Evolutionary conservation across 2,797 vertebrate species (phyloP).

Genomic region (Eulemur rubriventer): DNA sequence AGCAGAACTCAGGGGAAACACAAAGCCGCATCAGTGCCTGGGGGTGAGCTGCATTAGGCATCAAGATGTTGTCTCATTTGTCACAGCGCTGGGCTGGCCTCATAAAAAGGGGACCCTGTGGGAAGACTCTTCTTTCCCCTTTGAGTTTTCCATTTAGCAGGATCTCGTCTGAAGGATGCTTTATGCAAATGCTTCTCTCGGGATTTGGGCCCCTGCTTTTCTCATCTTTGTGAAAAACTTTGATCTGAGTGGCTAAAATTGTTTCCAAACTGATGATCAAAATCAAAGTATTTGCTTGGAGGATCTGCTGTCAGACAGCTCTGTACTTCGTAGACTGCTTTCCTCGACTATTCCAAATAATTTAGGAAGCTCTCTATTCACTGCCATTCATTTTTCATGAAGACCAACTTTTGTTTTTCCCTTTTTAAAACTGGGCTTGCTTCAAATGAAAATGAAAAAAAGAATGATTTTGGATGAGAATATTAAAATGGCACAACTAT

Average conservation of each 20-base stretch:
- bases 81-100: background rate
- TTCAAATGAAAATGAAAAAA: background rate
- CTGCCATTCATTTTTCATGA: conserved; percentile 16
- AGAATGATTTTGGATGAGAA: background rate
- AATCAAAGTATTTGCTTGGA: conserved; percentile 9
- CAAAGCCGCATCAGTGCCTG: background rate
- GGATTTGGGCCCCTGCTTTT: background rate
- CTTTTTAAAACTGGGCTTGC: background rate
- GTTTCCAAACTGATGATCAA: conserved; percentile 43
- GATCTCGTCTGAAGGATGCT: background rate
- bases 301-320: background rate
- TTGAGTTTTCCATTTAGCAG: background rate
- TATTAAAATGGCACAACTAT: background rate
- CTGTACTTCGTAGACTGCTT: background rate
- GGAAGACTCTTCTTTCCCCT: background rate
- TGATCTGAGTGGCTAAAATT: conserved; percentile 25
- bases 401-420: background rate
- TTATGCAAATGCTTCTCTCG: background rate
- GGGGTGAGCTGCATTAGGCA: background rate
- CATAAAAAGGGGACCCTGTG: background rate
- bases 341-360: background rate
- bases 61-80: background rate
- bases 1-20: conserved; percentile 46
- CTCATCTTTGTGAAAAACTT: conserved; percentile 47
- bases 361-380: background rate